Conservation (phyloP, 2,113 vertebrate genomes). For the Pachyramphus minor region DNA sequence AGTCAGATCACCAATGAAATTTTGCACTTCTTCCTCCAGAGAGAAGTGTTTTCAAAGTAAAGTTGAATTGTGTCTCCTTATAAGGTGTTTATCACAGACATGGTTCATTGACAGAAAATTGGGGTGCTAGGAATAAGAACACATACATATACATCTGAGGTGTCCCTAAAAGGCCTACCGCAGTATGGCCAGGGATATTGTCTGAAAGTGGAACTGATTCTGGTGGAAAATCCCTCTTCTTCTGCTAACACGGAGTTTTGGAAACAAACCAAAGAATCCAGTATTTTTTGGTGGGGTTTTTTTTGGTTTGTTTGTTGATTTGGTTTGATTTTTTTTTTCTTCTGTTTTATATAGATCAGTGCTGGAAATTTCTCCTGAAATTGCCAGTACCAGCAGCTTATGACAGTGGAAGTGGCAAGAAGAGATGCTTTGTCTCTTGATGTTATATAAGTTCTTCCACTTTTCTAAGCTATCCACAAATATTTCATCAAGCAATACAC, state of each 20-base stretch:
- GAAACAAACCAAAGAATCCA: not conserved
- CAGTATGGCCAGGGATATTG: not conserved
- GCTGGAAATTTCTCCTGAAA: not conserved
- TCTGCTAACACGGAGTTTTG: not conserved
- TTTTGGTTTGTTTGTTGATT: not conserved
- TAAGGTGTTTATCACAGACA: not conserved
- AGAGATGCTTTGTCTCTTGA: not conserved
- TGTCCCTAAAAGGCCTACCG: not conserved
- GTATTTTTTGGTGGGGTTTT: not conserved
- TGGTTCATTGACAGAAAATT: not conserved
- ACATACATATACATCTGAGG: not conserved
- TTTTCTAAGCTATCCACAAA: not conserved
- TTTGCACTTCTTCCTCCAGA: not conserved
- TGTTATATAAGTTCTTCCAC: not conserved
- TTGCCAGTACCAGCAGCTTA: not conserved
- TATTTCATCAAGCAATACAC: not conserved
- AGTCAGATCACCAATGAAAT: not conserved
- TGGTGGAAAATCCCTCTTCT: not conserved
- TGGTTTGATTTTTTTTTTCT: not conserved
- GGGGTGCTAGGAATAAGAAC: not conserved
- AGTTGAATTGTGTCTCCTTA: not conserved
- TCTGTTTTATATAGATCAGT: not conserved
- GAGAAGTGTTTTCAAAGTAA: not conserved
- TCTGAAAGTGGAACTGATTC: not conserved
- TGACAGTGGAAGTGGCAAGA: not conserved